Evolutionary conservation across 2,888 invertebrate genomes (phyloP).

Genomic region (Gari tellinella): DNA sequence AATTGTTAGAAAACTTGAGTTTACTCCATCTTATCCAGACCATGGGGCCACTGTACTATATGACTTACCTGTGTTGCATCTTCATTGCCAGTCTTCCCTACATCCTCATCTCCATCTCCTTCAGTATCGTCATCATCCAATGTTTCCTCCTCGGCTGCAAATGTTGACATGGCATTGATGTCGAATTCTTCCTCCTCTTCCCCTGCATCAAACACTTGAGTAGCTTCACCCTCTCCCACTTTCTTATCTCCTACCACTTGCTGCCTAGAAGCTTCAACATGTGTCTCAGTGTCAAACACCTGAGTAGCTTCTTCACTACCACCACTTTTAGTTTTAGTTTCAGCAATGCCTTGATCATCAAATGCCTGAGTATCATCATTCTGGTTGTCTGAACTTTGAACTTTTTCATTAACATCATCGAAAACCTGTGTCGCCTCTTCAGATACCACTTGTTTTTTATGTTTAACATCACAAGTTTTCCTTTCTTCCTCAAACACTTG

Average conservation of each 20-base stretch:
- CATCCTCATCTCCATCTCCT: not conserved
- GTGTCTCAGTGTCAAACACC: slow-evolving; percentile 28
- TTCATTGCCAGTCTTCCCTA: not conserved
- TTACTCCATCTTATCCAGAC: no score
- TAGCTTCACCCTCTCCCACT: slow-evolving; percentile 27
- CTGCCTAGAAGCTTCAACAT: not conserved
- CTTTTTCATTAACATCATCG: not conserved
- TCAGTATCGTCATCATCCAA: slow-evolving; percentile 5
- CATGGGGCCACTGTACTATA: not conserved
- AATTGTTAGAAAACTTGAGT: no score
- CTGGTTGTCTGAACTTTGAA: not conserved
- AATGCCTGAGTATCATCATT: slow-evolving; percentile 5
- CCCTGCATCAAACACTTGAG: slow-evolving; percentile 33
- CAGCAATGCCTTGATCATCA: slow-evolving; percentile 7
- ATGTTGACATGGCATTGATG: slow-evolving; percentile 11
- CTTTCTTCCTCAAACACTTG: slow-evolving; percentile 32
- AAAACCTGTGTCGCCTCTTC: slow-evolving; percentile 9
- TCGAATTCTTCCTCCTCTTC: not conserved
- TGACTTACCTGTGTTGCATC: slow-evolving; percentile 13
- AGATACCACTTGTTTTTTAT: not conserved
- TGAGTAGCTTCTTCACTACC: slow-evolving; percentile 27
- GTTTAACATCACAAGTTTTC: not conserved
- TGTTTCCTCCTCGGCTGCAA: not conserved
- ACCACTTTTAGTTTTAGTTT: not conserved
- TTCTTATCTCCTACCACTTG: slow-evolving; percentile 7